phyloP scores from a whole-genome alignment of 2,797 vertebrate genomes.

The Oreonectes daqikongensis region DNA sequence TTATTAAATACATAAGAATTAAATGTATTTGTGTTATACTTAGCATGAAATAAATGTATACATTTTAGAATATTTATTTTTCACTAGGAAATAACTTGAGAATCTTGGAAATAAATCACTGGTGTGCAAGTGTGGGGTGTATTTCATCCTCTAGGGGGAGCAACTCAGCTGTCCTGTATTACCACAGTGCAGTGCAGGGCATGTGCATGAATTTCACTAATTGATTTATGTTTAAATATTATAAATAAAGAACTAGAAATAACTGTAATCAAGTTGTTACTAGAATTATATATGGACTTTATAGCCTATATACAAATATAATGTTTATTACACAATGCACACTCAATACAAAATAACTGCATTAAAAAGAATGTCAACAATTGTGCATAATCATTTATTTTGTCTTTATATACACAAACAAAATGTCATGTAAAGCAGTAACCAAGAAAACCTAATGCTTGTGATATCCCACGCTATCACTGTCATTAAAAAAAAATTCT shows the following conservation, averaged over 20 bases:
- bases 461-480: neutral
- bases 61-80: no score
- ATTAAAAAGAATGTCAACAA: neutral
- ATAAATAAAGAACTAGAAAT: no score
- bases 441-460: slow-evolving; percentile 20
- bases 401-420: neutral
- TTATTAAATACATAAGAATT: no score
- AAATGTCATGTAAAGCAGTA: neutral
- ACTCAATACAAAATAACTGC: neutral
- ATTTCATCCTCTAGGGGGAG: slow-evolving; percentile 36
- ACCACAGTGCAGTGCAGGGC: no score
- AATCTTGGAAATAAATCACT: neutral
- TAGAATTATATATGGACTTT: no score
- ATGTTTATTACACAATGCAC: neutral
- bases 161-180: slow-evolving; percentile 5
- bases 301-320: no score
- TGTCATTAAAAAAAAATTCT: slow-evolving; percentile 9
- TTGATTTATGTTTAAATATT: no score
- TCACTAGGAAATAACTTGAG: no score
- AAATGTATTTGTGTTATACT: no score
- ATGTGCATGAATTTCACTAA: no score
- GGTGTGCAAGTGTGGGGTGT: neutral
- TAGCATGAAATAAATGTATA: no score
- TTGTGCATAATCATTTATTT: neutral
- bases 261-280: no score